Base-by-base conservation (phyloP, 2,797 vertebrate species). In the Siniperca obscura region DNA sequence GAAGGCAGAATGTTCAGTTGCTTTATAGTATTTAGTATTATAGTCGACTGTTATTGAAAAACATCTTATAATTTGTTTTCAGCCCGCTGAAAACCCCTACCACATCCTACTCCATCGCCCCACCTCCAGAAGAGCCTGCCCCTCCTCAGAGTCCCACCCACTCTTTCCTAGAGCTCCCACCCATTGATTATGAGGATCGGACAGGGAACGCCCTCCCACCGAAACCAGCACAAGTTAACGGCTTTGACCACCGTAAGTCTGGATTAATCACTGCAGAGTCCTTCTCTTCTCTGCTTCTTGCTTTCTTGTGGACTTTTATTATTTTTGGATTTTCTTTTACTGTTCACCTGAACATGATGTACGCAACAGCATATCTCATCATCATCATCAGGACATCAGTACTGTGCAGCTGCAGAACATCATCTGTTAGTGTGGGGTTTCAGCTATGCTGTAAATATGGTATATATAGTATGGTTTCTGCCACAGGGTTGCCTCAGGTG, bases 201-300 rank as follows among this genome's bases (percentile, higher is more conserved):
- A 36, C 53, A n/a, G 44, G 61, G 19, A 74, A 75, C 0, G 40
- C 34, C 44, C 5, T 44, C 25, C 57, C 36, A 48, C 38, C 4
- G 19, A 82, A 92, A 87, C 53, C 84, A 69, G 46, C 48, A 9
- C 46, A 84, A 36, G 59, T 90, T 7, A 92, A 94, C 46, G 82
- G 90, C 55, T 42, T 89, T 1, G 85, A 91, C 78, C 80, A 87
- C 48, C 42, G 96, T 96, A 87, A 94, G 95, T 93, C 69, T 64
- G 22, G 21, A 22, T 21, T 4, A 4, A 40, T 61, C 34, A n/a
- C 83, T 8, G 11, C 2, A 12, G 16, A 59, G 8, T 22, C 50
- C 38, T 5, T 57, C 21, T 22, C 17, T 34, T 16, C 36, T 46
- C 19, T 19, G 1, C 10, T 17, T 66, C 16, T 74, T 42, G 0